These are phyloP conservation scores for Himalopsyche anomala DNA, from an alignment of 2,888 invertebrate species.

Conservation along the genomic window DNA sequence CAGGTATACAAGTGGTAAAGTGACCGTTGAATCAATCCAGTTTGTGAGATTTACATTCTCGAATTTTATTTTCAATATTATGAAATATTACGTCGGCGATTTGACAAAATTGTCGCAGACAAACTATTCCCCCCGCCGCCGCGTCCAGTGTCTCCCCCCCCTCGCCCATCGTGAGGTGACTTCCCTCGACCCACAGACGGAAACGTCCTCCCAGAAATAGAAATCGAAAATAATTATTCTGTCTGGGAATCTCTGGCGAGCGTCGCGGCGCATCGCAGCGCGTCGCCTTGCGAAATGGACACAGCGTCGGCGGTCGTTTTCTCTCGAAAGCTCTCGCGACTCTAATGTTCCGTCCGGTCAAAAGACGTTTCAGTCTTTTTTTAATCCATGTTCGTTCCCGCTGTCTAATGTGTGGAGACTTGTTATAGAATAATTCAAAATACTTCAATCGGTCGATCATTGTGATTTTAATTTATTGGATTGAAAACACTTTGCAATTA, in stretches of 20 bases:
- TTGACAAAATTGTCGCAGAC: slow-evolving; percentile 25
- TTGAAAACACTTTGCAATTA: too few species aligned
- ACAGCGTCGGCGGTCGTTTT: slow-evolving; percentile 5
- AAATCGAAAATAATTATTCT: slow-evolving; percentile 58
- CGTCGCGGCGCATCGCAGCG: slow-evolving; percentile 36
- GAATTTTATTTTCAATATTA: not conserved
- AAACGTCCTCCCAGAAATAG: slow-evolving; percentile 57
- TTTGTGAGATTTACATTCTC: not conserved
- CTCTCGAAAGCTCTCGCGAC: not conserved
- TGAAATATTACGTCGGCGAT: slow-evolving; percentile 7
- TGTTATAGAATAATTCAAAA: too few species aligned
- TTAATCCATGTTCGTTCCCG: too few species aligned
- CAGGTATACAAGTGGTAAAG: too few species aligned
- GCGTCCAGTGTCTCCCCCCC: not conserved
- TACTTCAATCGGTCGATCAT: too few species aligned
- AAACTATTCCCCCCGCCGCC: not conserved
- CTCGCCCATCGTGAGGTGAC: slow-evolving; percentile 7
- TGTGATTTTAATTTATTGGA: too few species aligned
- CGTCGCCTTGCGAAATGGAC: not conserved
- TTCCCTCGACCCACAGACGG: slow-evolving; percentile 34
- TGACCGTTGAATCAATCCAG: too few species aligned
- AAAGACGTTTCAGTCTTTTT: too few species aligned
- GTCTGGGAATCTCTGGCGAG: slow-evolving; percentile 60
- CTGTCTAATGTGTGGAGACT: too few species aligned
- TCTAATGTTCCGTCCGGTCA: not conserved